Base-by-base conservation (phyloP, 2,113 vertebrate species). In the Stegostoma tigrinum region DNA sequence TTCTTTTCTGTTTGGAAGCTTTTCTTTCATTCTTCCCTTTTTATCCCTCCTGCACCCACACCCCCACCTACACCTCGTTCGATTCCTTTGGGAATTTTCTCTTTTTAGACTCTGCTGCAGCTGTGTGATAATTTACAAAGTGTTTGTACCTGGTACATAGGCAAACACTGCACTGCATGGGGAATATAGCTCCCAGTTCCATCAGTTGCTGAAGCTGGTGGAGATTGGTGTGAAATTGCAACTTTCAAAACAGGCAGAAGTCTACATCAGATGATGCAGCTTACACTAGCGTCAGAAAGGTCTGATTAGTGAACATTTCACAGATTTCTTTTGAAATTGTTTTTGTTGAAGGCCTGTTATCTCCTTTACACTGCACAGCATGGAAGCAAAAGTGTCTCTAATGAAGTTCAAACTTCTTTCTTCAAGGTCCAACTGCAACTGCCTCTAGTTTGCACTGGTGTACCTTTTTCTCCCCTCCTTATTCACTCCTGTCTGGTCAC, bases 151-250 rank as follows among this genome's bases (percentile, higher is more conserved):
- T 89, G 86, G 27, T 61, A 90, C 86, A 17, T 55, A 34, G 34
- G 3, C 86, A 89, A 30, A 30, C 45, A 34, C 52, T 14, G 12
- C 30, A 27, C 52, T 61, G 86, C 12, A 55, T 34, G 55, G 86
- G 12, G 48, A 90, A 52, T 15, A 30, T 19, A 2, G 15, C 30
- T 19, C 17, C 30, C 19, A 15, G 15, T 15, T 21, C 21, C 34
- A 67, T 66, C 89, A 66, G 61, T 61, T 93, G 89, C n/a, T 64
- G 38, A 66, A 38, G 89, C 7, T 17, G 34, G 61, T 34, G 38
- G 61, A 93, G 89, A 66, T 21, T 93, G 61, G 89, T 67, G 89
- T 93, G 89, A 93, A 93, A 64, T 67, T 34, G 34, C 6, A 93
- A 23, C 61, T 66, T 61, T 93, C 89, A 38, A 38, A 66, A 38